These are phyloP conservation scores for Rhinolophus ferrumequinum DNA, from an alignment of 2,113 vertebrate genomes.

Conservation along the genomic window DNA sequence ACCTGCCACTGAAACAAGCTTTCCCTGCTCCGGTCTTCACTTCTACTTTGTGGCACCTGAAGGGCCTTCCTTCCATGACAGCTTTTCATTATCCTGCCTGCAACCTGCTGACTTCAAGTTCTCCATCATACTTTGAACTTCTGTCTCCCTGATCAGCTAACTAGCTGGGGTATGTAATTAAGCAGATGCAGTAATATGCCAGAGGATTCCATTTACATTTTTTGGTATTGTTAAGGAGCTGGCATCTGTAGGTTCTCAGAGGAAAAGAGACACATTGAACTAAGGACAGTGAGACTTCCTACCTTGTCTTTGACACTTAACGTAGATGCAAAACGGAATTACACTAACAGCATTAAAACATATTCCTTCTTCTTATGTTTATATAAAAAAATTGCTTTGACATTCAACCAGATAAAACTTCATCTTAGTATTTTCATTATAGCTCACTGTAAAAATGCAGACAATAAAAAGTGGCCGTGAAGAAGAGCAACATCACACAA, in stretches of 20 bases:
- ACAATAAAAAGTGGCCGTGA: neutral
- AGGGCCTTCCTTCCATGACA: neutral
- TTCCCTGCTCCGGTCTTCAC: neutral
- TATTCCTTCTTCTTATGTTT: neutral
- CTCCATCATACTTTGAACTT: neutral
- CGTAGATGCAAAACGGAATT: neutral
- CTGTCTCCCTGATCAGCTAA: neutral
- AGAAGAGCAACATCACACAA: neutral
- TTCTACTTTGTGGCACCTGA: neutral
- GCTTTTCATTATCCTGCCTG: neutral
- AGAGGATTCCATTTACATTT: neutral
- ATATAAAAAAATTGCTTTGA: neutral
- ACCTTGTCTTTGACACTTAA: neutral
- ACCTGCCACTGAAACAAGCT: neutral
- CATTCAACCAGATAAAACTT: neutral
- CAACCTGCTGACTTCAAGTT: neutral
- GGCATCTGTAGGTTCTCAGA: neutral
- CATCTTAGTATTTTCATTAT: neutral
- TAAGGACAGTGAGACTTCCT: neutral
- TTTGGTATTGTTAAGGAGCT: neutral
- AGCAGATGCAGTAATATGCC: neutral
- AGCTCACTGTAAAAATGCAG: neutral
- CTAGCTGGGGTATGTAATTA: neutral
- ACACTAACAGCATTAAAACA: neutral
- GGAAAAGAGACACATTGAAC: neutral